These are phyloP conservation scores for Eremobia ochroleuca DNA, from an alignment of 2,888 invertebrate species.

Conservation along the genomic window DNA sequence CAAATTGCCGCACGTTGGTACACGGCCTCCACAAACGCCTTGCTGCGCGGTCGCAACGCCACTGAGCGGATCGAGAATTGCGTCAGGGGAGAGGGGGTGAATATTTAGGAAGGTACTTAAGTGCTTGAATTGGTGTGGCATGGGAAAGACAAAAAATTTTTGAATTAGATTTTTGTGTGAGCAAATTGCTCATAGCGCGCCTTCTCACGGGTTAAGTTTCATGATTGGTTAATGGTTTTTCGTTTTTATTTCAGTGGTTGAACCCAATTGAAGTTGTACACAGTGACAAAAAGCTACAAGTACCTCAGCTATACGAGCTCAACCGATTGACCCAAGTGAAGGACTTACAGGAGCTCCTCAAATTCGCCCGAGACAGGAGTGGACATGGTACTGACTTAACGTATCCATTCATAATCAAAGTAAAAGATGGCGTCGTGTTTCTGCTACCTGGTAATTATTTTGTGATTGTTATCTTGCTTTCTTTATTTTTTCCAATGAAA, in stretches of 20 bases:
- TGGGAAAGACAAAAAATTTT: too few species aligned
- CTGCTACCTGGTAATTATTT: slow-evolving; percentile 91
- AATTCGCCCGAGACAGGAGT: slow-evolving; percentile 91
- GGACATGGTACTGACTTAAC: slow-evolving; percentile 88
- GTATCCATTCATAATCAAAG: slow-evolving; percentile 89
- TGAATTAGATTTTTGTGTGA: too few species aligned
- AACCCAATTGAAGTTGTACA: slow-evolving; percentile 89
- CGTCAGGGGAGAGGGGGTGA: too few species aligned
- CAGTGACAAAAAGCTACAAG: slow-evolving; percentile 90
- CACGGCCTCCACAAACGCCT: too few species aligned
- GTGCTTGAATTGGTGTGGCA: too few species aligned
- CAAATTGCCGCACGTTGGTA: too few species aligned
- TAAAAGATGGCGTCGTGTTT: slow-evolving; percentile 91
- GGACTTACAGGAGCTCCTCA: slow-evolving; percentile 90
- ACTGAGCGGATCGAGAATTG: too few species aligned
- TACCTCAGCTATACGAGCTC: slow-evolving; percentile 95
- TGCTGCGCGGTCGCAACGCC: too few species aligned
- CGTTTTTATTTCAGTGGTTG: slow-evolving; percentile 92
- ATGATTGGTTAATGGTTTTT: not conserved
- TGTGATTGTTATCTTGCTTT: not conserved
- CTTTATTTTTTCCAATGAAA: not conserved
- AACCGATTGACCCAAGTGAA: slow-evolving; percentile 91
- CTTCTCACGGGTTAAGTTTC: too few species aligned
- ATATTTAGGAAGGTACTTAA: too few species aligned
- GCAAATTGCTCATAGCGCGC: too few species aligned